phyloP scores from a whole-genome alignment of 2,797 vertebrate genomes.

The Adrianichthys oophorus region DNA sequence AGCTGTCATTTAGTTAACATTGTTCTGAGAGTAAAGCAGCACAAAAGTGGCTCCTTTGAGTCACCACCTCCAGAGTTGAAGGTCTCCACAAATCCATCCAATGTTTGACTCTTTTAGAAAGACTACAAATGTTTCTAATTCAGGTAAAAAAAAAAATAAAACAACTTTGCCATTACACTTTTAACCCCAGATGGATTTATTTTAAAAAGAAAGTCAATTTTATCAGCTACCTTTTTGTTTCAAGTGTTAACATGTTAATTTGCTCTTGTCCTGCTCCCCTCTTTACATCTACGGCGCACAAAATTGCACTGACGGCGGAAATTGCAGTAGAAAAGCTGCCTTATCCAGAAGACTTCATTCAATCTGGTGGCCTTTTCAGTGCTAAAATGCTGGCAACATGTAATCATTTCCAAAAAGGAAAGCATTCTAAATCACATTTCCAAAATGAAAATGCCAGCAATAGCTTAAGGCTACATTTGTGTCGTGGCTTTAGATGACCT shows the following conservation, averaged over 20 bases:
- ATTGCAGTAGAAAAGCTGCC: constrained; percentile 52
- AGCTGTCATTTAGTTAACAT: background rate
- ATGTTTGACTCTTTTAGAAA: no score
- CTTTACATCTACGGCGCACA: constrained; percentile 29
- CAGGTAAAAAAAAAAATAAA: no score
- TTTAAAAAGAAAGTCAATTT: no score
- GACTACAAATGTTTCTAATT: no score
- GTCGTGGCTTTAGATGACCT: constrained; percentile 62
- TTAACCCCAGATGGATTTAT: no score
- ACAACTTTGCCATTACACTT: no score
- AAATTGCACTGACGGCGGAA: constrained; percentile 54
- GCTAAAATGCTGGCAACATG: constrained; percentile 58
- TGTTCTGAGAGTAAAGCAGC: no score
- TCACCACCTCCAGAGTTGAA: no score
- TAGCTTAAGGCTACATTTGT: constrained; percentile 72
- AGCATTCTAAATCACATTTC: constrained; percentile 54
- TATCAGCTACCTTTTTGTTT: no score
- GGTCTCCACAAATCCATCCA: no score
- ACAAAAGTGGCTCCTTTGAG: no score
- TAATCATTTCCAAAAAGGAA: constrained; percentile 58
- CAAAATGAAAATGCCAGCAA: constrained; percentile 72
- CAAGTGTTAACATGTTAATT: constrained; percentile 30
- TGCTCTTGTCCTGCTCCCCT: constrained; percentile 18
- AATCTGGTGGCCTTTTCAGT: constrained; percentile 73
- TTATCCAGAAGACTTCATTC: constrained; percentile 57